Percentiles rank a stretch among this genome's conserved stretches.
Conservation (phyloP, 2,797 vertebrate species). For the Sus cebifrons region DNA sequence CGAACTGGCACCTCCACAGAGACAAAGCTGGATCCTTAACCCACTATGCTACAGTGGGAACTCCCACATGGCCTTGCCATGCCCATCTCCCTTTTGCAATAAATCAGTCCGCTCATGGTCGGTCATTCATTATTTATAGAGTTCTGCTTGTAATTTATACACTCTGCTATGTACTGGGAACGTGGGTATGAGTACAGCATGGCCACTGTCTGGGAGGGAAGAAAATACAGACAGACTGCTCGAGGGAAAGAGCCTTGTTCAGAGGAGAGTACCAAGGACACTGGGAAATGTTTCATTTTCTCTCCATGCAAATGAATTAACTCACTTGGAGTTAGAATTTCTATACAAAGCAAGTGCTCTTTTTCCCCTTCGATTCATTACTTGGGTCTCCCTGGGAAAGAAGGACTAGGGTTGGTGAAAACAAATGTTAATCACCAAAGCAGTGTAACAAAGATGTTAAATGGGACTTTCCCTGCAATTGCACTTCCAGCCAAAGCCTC, state of each 20-base stretch:
- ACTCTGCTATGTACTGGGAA: neutral
- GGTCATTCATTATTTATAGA: neutral
- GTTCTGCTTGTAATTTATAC: neutral
- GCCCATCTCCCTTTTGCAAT: neutral
- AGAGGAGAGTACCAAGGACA: neutral
- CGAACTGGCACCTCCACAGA: no score
- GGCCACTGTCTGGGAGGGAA: neutral
- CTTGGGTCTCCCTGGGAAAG: neutral
- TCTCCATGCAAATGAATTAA: neutral
- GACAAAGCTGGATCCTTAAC: no score
- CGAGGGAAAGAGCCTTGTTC: neutral
- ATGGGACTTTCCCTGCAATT: neutral
- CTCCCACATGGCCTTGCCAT: neutral
- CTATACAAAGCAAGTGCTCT: neutral
- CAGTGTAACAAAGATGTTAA: neutral
- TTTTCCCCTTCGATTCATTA: neutral
- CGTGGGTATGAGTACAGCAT: neutral
- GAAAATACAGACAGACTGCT: neutral
- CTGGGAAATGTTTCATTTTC: neutral
- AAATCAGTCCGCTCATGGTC: neutral
- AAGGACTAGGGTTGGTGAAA: neutral
- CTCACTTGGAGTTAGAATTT: conserved; percentile 2
- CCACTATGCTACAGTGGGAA: no score
- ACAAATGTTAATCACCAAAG: neutral
- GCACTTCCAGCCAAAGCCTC: neutral